Evolutionary conservation across 23 tunicate genomes (phyloP), one percentile per base, ranked within the genome.

Genomic region (Trididemnum nubilum): DNA sequence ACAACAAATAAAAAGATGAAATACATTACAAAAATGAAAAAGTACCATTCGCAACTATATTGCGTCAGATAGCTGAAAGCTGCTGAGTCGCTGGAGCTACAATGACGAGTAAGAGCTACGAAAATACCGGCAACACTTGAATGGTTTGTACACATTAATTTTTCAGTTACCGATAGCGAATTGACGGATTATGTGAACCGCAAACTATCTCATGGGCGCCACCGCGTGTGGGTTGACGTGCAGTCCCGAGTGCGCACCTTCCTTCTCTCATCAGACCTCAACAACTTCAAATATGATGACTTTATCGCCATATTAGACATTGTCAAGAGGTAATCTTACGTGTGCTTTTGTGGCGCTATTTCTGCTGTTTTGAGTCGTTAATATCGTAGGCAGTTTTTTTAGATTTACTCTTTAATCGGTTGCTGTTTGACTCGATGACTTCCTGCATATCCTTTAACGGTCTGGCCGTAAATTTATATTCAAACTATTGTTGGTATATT

Each of bases 181-280:
- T 28, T 64, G 60, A 52, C 34, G 0, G 83, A 79, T 12, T 92
- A 87, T 50, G 86, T 92, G 15, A 77, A 72, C 28, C 79, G 84
- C 1, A 84, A 85, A 71, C 67, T 92, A 35, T 77, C 72, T 0
- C 90, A 92, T 65, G 97, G 97, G 21, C 87, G 86, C 35, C 97
- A 87, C 23, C 77, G 97, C 35, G 82, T 92, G 12, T 92, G 97
- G 97, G 52, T 78, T 0, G 97, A 92, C 59, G 97, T 87, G 22
- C 97, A 92, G 71, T 86, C 92, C 27, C 70, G 87, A 51, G 63
- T 92, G 4, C 65, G 76, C 72, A 79, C 75, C 35, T 82, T 38
- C 36, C 51, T 92, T 35, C 24, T 78, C 19, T 76, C 88, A 2
- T 72, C 85, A 12, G 92, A 87, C 51, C 77, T 92, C 25, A 80